phyloP scores from a whole-genome alignment of 2,113 vertebrate species.

The Pachyramphus minor region DNA sequence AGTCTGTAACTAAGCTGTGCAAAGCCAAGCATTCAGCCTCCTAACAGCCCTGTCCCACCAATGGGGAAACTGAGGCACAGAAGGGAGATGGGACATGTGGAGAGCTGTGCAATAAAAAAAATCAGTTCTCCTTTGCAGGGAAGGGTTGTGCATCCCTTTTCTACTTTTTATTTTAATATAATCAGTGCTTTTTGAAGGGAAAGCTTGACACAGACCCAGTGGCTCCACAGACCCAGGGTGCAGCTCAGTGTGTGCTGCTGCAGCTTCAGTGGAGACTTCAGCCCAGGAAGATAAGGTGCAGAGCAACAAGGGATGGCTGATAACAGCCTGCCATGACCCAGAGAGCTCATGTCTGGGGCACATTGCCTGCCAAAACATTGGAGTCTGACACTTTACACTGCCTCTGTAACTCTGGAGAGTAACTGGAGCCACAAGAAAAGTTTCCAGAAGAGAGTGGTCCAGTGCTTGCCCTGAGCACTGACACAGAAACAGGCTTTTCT shows the following conservation, averaged over 20 bases:
- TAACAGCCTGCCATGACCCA: not conserved
- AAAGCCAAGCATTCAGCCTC: not conserved
- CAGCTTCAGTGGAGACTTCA: rapidly evolving
- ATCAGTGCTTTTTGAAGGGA: not conserved
- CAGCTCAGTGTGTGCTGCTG: not conserved
- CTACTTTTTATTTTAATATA: not conserved
- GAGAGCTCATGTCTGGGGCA: not conserved
- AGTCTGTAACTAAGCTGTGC: not conserved
- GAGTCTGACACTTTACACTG: rapidly evolving
- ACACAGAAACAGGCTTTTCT: not conserved
- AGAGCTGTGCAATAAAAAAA: not conserved
- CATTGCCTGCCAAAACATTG: not conserved
- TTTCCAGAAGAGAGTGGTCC: not conserved
- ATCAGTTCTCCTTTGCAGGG: not conserved
- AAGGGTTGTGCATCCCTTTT: not conserved
- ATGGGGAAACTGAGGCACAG: not conserved
- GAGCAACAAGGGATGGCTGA: not conserved
- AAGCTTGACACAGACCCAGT: not conserved
- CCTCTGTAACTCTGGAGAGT: not conserved
- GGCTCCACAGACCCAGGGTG: rapidly evolving
- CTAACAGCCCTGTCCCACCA: rapidly evolving
- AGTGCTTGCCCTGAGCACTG: not conserved
- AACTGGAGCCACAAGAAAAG: not conserved
- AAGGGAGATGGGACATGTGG: rapidly evolving
- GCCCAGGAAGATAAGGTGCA: not conserved